Conservation (phyloP, 1,140 invertebrate species). For the Rhagoletis zephyria region DNA sequence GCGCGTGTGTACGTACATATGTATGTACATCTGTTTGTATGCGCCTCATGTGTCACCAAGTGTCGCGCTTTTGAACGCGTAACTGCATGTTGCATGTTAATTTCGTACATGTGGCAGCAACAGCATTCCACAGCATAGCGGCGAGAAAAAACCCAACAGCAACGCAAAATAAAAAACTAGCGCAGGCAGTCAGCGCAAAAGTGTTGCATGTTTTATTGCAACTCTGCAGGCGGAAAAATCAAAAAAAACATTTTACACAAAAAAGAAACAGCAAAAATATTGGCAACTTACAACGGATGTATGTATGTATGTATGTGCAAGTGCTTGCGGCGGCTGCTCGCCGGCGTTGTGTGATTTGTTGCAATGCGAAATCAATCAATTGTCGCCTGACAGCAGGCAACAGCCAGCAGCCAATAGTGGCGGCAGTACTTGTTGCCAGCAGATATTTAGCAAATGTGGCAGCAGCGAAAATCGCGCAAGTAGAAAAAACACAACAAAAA, state of each 20-base stretch:
- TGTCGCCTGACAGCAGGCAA: slow-evolving; percentile 34
- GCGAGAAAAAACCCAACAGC: not conserved
- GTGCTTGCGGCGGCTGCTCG: not conserved
- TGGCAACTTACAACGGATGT: not conserved
- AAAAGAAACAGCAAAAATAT: not conserved
- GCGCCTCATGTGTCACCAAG: not conserved
- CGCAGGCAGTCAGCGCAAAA: not conserved
- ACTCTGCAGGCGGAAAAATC: not conserved
- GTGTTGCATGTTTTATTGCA: not conserved
- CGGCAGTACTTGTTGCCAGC: not conserved
- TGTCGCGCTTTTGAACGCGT: not conserved
- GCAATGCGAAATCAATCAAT: slow-evolving; percentile 45
- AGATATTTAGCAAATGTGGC: slow-evolving; percentile 5
- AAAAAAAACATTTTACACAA: not conserved
- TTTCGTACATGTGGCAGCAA: slow-evolving; percentile 28
- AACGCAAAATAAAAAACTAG: not conserved
- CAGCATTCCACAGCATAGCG: slow-evolving; percentile 27
- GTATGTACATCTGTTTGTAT: not conserved
- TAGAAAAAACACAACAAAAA: not conserved
- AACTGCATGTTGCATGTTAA: slow-evolving; percentile 46
- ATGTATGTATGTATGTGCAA: not conserved
- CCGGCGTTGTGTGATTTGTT: slow-evolving; percentile 6
- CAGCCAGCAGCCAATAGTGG: not conserved
- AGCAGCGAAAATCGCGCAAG: not conserved
- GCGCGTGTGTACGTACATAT: no score